phyloP scores from a whole-genome alignment of 2,888 invertebrate genomes.

The Zaprionus bogoriensis region DNA sequence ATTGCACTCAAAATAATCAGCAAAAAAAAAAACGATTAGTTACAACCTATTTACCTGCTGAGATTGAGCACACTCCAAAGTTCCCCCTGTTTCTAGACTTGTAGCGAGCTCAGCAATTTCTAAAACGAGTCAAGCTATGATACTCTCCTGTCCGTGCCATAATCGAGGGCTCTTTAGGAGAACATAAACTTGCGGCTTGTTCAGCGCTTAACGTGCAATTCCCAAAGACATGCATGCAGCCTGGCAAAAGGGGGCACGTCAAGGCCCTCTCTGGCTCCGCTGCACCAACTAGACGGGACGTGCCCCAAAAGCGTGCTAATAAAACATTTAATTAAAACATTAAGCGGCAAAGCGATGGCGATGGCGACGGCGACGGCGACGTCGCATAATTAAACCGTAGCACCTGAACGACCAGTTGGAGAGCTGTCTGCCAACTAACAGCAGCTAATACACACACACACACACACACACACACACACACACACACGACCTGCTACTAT shows the following conservation, averaged over 20 bases:
- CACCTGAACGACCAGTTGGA: conserved; percentile 57
- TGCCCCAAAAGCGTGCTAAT: conserved; percentile 68
- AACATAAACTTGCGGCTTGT: conserved; percentile 17
- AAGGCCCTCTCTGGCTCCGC: not conserved
- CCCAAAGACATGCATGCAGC: conserved; percentile 4
- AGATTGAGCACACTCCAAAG: too few relatives aligned
- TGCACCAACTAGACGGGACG: conserved; percentile 14
- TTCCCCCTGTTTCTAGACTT: too few relatives aligned
- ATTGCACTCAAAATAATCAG: too few relatives aligned
- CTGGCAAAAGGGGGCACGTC: conserved; percentile 23
- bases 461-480: not conserved
- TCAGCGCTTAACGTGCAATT: conserved; percentile 24
- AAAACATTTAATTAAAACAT: conserved; percentile 78
- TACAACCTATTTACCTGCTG: too few relatives aligned
- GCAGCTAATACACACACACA: conserved; percentile 9
- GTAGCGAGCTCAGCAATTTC: too few relatives aligned
- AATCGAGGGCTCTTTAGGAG: conserved; percentile 29
- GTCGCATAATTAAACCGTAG: conserved; percentile 64
- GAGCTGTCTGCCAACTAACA: conserved; percentile 30
- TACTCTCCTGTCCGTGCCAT: not conserved
- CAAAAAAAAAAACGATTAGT: too few relatives aligned
- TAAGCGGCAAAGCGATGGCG: conserved; percentile 47
- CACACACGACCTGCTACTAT: not conserved
- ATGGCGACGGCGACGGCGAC: conserved; percentile 27
- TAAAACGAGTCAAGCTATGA: not conserved